phyloP scores from a whole-genome alignment of 2,113 vertebrate genomes.

The Nothoprocta perdicaria region DNA sequence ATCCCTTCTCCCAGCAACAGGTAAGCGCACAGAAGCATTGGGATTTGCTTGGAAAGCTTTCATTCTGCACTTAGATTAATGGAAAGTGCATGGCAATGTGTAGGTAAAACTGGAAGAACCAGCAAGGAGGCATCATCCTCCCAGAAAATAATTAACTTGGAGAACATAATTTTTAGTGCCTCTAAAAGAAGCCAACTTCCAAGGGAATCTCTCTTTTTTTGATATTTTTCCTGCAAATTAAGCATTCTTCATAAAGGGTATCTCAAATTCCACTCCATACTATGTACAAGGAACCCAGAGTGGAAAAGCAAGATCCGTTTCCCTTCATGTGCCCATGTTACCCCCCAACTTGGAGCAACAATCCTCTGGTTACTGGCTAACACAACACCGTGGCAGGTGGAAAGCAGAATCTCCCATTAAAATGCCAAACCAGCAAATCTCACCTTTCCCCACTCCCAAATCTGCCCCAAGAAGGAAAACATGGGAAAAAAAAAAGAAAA shows the following conservation, averaged over 20 bases:
- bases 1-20: slow-evolving; percentile 37
- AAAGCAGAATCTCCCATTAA: not conserved
- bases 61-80: not conserved
- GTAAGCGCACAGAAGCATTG: not conserved
- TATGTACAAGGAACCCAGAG: not conserved
- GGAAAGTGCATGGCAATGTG: not conserved
- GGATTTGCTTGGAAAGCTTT: slow-evolving; percentile 11
- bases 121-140: not conserved
- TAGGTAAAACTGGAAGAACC: not conserved
- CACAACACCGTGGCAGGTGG: not conserved
- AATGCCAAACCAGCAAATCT: not conserved
- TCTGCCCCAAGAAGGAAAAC: not conserved
- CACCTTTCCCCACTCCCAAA: not conserved
- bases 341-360: not conserved
- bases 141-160: not conserved
- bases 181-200: not conserved
- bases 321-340: not conserved
- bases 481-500: not conserved
- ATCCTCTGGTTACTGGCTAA: not conserved
- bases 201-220: not conserved
- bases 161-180: not conserved
- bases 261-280: not conserved
- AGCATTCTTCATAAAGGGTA: not conserved
- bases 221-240: not conserved
- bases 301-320: not conserved